These are phyloP conservation scores for Turritopsis dohrnii DNA, from an alignment of 30 jellyfish, hydroid and myxozoan genomes.

Conservation along the genomic window DNA sequence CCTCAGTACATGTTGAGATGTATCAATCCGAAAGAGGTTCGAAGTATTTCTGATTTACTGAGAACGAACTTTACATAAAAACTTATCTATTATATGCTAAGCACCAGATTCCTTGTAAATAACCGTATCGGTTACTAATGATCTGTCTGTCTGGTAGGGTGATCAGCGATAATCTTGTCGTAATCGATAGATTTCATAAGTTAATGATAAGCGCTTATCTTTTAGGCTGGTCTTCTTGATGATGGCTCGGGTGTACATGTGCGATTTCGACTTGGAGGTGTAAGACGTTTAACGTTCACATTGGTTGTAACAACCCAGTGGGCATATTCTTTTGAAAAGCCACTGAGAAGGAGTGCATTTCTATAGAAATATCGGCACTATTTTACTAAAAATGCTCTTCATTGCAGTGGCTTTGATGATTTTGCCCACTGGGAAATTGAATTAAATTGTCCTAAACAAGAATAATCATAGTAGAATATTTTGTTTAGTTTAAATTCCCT, in stretches of 20 bases:
- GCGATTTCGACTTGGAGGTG: slow-evolving; percentile 89
- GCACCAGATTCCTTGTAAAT: not conserved
- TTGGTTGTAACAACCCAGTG: too few species aligned
- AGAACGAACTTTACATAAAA: not conserved
- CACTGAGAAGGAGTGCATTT: too few species aligned
- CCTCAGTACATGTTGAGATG: slow-evolving; percentile 53
- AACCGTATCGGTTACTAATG: too few species aligned
- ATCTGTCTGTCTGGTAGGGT: too few species aligned
- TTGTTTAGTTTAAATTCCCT: slow-evolving; percentile 59
- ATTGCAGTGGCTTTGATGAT: too few species aligned
- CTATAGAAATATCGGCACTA: too few species aligned
- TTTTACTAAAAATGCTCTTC: too few species aligned
- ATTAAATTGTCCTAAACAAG: too few species aligned
- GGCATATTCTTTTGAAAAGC: too few species aligned
- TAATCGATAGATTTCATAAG: not conserved
- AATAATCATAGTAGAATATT: not conserved
- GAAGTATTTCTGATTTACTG: not conserved
- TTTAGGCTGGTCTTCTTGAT: slow-evolving; percentile 69
- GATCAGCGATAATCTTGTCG: not conserved
- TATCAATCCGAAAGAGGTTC: slow-evolving; percentile 78
- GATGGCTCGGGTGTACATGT: slow-evolving; percentile 73
- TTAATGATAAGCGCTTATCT: slow-evolving; percentile 3
- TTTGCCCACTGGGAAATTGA: too few species aligned
- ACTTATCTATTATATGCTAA: too few species aligned
- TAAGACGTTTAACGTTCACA: slow-evolving; percentile 33